Evolutionary conservation across 2,113 vertebrate species (phyloP), one percentile per base, ranked within the genome.

Genomic region (Fukomys damarensis): DNA sequence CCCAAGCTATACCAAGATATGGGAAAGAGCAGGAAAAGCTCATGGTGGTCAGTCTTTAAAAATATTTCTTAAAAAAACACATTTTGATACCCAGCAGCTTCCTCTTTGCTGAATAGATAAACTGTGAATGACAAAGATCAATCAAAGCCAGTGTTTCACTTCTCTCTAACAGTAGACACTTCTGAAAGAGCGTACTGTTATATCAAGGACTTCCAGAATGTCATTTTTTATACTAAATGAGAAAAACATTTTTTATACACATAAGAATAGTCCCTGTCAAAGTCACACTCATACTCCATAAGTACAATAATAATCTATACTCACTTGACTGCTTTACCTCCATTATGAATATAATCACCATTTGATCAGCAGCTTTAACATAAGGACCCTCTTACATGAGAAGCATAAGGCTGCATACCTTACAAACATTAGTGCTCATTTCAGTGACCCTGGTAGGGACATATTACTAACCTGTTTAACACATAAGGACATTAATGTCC

Each of bases 71-170:
- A n/a, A 86, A 87, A 94, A 96, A 63, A 84, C 76, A 94, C 84
- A 97, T 90, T 95, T 95, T 56, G 38, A 49, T 89, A 85, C 84
- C 89, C 95, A 94, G 93, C 56, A 90, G 79, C 94, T 95, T 52
- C 93, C 92, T 49, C 84, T 91, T 97, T 85, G 89, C 96, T 97
- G 95, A 96, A 95, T 97, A 97, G 94, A 96, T 96, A 96, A 97
- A 98, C 95, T 90, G 90, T 63, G 68, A 93, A 92, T 97, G 96
- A 97, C 92, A 94, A 85, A 96, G 94, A 94, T 95, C 96, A 98
- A 97, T 97, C 85, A 76, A 97, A 97, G 94, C 92, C 97, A 94
- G 95, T 97, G 97, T 95, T 82, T 96, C 13, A 81, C 77, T 93
- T 90, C 77, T 96, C 82, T 49, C 90, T 89, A 89, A 96, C 20